phyloP scores from a whole-genome alignment of 2,888 invertebrate genomes.

The Cosmopolites sordidus region DNA sequence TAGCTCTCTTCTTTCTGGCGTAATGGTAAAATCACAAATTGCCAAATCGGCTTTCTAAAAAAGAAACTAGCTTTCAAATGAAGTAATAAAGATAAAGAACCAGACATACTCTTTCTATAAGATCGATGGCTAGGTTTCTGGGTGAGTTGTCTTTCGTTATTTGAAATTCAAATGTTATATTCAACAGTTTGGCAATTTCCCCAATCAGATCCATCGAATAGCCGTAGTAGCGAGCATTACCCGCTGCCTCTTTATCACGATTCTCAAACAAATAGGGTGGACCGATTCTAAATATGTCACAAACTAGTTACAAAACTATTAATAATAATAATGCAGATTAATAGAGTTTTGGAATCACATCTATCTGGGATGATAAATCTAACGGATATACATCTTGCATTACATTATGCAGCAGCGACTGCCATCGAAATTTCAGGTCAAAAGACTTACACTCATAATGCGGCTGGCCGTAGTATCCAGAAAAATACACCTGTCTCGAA shows the following conservation, averaged over 20 bases:
- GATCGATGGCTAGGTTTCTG: constrained; percentile 67
- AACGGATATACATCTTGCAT: too few species aligned
- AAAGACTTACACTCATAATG: too few species aligned
- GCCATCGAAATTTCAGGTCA: too few species aligned
- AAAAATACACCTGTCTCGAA: too few species aligned
- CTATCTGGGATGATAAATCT: too few species aligned
- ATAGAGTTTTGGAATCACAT: too few species aligned
- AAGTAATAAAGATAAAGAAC: too few species aligned
- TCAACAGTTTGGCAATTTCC: constrained; percentile 31
- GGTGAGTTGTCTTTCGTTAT: constrained; percentile 65
- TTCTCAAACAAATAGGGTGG: constrained; percentile 64
- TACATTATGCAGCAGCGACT: too few species aligned
- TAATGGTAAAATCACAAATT: constrained; percentile 94
- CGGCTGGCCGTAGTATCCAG: too few species aligned
- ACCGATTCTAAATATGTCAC: constrained; percentile 58
- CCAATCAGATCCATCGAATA: constrained; percentile 85
- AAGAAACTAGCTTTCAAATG: neutral
- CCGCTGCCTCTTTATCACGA: constrained; percentile 52
- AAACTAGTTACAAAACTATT: too few species aligned
- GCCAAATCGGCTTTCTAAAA: constrained; percentile 89
- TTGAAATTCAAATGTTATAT: constrained; percentile 50
- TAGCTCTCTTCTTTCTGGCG: constrained; percentile 76
- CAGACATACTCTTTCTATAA: constrained; percentile 65
- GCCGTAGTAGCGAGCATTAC: constrained; percentile 78
- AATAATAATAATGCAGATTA: too few species aligned